Percentiles rank a stretch among this genome's conserved stretches.
Conservation (phyloP, 1,140 invertebrate genomes). For the Bicyclus anynana region DNA sequence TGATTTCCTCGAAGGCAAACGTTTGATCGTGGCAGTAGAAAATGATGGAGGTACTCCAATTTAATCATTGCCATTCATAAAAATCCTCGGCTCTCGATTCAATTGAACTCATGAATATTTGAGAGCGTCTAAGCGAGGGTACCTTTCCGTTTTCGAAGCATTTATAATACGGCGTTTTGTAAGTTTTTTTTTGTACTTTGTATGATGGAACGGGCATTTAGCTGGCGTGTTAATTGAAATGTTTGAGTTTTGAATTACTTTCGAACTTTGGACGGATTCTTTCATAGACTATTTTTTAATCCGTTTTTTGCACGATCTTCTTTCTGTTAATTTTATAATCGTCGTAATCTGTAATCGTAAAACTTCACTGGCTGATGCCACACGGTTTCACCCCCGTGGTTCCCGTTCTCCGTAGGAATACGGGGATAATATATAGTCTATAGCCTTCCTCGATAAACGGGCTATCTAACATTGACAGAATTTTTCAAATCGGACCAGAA, state of each 20-base stretch:
- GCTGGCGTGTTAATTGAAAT: neutral
- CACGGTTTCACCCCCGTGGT: too few relatives aligned
- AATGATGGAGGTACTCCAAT: conserved; percentile 16
- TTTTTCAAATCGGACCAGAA: too few relatives aligned
- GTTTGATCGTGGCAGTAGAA: conserved; percentile 6
- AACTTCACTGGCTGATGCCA: too few relatives aligned
- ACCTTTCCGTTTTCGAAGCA: conserved; percentile 9
- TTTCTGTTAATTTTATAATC: too few relatives aligned
- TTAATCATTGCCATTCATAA: conserved; percentile 24
- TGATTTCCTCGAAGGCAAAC: neutral
- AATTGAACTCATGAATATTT: conserved; percentile 27
- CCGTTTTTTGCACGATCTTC: too few relatives aligned
- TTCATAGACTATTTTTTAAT: too few relatives aligned
- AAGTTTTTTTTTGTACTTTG: neutral
- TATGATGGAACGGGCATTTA: neutral
- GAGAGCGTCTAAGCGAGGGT: conserved; percentile 17
- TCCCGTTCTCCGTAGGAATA: too few relatives aligned
- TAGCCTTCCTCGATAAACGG: too few relatives aligned
- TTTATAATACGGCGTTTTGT: conserved; percentile 15
- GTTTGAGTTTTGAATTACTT: neutral
- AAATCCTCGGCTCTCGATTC: conserved; percentile 21
- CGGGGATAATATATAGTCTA: too few relatives aligned
- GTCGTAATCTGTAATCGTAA: too few relatives aligned
- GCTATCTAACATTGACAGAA: too few relatives aligned
- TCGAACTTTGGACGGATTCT: neutral